Evolutionary conservation across 2,113 vertebrate species (phyloP).

Genomic region (Phyllopteryx taeniolatus): DNA sequence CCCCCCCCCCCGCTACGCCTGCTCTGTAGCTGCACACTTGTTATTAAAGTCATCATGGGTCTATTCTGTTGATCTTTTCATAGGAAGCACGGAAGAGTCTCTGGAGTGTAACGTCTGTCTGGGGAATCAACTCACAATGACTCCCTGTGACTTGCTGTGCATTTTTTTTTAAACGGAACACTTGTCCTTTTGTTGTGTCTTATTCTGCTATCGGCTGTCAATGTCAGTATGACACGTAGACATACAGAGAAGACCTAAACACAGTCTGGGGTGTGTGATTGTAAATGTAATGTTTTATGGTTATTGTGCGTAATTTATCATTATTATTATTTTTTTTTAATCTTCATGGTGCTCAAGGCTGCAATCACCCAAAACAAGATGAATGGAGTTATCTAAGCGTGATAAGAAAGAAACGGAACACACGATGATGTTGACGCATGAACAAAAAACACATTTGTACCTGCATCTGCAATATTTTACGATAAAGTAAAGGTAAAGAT

Average conservation of each 20-base stretch:
- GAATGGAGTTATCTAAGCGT: no score
- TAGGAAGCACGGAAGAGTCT: constrained; percentile 27
- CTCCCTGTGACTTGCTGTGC: constrained; percentile 19
- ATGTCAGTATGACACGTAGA: constrained; percentile 30
- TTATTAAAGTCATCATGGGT: constrained; percentile 56
- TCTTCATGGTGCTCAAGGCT: no score
- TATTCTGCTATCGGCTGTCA: constrained; percentile 26
- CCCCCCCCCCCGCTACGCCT: constrained; percentile 17
- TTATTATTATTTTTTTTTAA: no score
- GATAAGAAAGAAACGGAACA: no score
- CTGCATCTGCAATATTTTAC: neutral
- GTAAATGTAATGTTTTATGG: no score
- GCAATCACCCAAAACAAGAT: no score
- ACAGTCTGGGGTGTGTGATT: constrained; percentile 18
- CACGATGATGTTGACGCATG: no score
- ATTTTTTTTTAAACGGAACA: constrained; percentile 33
- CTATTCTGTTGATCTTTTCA: constrained; percentile 56
- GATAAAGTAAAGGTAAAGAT: neutral
- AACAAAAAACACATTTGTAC: neutral
- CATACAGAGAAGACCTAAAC: constrained; percentile 29
- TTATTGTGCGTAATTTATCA: no score
- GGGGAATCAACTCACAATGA: constrained; percentile 37
- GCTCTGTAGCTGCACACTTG: constrained; percentile 34
- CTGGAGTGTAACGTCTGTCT: constrained; percentile 33
- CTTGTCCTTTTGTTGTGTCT: constrained; percentile 49